A percentile compares a stretch with the other conserved stretches of the same genome.
Evolutionary conservation across 2,797 vertebrate species (phyloP).

Genomic region (Chiloscyllium punctatum): DNA sequence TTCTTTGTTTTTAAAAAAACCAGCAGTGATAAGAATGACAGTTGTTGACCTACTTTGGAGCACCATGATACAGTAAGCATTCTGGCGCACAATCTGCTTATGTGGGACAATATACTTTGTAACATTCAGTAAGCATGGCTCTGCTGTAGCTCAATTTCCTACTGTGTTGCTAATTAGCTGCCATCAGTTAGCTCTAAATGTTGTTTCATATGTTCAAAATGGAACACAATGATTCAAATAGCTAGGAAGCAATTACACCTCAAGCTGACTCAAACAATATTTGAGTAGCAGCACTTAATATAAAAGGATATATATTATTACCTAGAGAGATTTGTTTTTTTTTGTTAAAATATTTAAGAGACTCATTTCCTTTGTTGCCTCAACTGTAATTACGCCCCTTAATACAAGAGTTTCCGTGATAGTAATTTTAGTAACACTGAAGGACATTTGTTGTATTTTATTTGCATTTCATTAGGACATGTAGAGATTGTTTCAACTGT

Average conservation of each 20-base stretch:
- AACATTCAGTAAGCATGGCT: background rate
- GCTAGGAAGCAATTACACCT: slow-evolving; percentile 10
- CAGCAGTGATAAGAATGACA: background rate
- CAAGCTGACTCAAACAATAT: slow-evolving; percentile 17
- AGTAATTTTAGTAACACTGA: background rate
- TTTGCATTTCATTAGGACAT: background rate
- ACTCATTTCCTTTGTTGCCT: slow-evolving; percentile 20
- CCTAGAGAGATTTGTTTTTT: background rate
- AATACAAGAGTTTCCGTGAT: background rate
- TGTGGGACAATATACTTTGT: background rate
- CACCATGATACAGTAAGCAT: background rate
- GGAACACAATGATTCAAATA: background rate
- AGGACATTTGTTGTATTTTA: background rate
- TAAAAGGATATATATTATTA: slow-evolving; percentile 17
- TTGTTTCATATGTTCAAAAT: background rate
- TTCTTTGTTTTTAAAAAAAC: background rate
- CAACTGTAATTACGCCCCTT: background rate
- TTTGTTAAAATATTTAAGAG: background rate
- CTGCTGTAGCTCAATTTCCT: background rate
- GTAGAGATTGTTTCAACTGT: background rate
- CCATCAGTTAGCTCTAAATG: background rate
- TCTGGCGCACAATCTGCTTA: background rate
- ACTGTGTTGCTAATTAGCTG: background rate
- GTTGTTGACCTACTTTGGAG: slow-evolving; percentile 1
- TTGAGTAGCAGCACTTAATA: background rate